Evolutionary conservation across 2,113 vertebrate species (phyloP).

Genomic region (Corydoras sp.): DNA sequence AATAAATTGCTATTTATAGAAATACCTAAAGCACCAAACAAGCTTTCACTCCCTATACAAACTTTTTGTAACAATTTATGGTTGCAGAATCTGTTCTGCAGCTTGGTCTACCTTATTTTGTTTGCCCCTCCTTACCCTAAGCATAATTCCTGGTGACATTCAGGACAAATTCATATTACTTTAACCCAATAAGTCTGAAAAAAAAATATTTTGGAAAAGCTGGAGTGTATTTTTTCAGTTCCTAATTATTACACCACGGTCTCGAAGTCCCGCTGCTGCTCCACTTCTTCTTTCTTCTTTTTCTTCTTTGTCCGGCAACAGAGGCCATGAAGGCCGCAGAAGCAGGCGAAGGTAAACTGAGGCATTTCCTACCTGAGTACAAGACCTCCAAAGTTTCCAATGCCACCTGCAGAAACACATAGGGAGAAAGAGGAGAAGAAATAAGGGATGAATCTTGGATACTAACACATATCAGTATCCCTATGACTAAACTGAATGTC

Average conservation of each 20-base stretch:
- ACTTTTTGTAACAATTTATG: neutral
- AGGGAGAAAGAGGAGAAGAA: conserved; percentile 13
- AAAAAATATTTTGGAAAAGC: neutral
- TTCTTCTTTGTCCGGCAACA: conserved; percentile 74
- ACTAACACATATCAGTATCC: neutral
- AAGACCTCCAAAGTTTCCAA: conserved; percentile 21
- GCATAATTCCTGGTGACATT: neutral
- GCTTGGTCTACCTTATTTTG: neutral
- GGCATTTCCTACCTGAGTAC: conserved; percentile 74
- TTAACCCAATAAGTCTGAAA: too few species aligned
- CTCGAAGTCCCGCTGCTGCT: conserved; percentile 67
- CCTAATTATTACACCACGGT: conserved; percentile 58
- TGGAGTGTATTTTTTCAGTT: conserved; percentile 18
- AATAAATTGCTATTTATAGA: neutral
- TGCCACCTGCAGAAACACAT: conserved; percentile 53
- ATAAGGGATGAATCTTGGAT: conserved; percentile 6
- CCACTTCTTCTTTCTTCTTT: conserved; percentile 52
- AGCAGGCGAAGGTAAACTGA: conserved; percentile 91
- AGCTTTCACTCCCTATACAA: neutral
- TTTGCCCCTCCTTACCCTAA: neutral
- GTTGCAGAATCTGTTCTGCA: neutral
- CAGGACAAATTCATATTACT: too few species aligned
- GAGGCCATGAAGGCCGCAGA: conserved; percentile 89
- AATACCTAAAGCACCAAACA: neutral
- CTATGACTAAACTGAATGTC: neutral